Percentiles rank a stretch among this genome's conserved stretches.
phyloP scores from a whole-genome alignment of 2,113 vertebrate genomes.

The Hydropotes inermis region DNA sequence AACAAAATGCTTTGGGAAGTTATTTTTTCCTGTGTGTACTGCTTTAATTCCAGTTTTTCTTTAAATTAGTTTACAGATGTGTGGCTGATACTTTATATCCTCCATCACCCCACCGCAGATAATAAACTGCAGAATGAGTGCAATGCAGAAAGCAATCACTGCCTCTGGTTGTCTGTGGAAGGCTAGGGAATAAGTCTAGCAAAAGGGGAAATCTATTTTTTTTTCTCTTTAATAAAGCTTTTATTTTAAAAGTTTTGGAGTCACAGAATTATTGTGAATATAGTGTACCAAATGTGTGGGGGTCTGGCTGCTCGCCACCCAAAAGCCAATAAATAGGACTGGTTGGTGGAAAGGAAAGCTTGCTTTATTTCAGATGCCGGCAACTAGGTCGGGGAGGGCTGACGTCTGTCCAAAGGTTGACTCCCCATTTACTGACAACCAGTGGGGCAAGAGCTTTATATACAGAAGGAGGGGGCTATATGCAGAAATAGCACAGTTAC shows the following conservation, averaged over 20 bases:
- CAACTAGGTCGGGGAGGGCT: neutral
- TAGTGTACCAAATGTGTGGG: neutral
- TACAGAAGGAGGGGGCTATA: neutral
- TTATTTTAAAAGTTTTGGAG: constrained; percentile 13
- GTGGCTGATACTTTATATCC: neutral
- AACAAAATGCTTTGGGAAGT: constrained; percentile 40
- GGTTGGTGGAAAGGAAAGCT: neutral
- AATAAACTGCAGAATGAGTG: neutral
- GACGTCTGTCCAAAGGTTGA: neutral
- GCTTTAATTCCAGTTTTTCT: neutral
- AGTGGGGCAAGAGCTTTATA: neutral
- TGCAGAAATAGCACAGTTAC: neutral
- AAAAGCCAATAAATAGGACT: neutral
- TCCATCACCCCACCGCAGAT: neutral
- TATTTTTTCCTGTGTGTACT: neutral
- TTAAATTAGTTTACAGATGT: constrained; percentile 19
- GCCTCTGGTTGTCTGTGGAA: neutral
- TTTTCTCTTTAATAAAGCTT: neutral
- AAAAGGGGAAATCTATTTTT: neutral
- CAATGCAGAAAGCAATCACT: neutral
- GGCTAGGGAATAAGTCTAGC: neutral
- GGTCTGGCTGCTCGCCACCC: neutral
- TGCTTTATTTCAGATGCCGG: neutral
- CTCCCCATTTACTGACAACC: neutral
- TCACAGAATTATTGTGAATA: neutral